phyloP scores from a whole-genome alignment of 1,140 invertebrate genomes.

The Zaprionus gabonicus region DNA sequence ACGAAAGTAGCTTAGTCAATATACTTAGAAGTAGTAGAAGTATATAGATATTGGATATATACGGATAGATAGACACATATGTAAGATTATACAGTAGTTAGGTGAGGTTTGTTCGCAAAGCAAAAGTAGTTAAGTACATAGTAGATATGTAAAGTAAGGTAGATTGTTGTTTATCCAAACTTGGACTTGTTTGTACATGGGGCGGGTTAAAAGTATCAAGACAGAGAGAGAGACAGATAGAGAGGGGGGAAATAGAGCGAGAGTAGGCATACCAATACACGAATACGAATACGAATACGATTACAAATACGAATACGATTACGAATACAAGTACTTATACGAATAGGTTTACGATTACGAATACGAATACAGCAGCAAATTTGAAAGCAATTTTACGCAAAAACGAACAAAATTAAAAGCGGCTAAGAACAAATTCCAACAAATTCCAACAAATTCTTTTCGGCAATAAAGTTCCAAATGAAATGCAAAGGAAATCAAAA shows the following conservation, averaged over 20 bases:
- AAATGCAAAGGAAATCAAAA: slow-evolving; percentile 54
- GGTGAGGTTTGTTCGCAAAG: slow-evolving; percentile 30
- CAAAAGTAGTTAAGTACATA: slow-evolving; percentile 34
- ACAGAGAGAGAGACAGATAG: background rate
- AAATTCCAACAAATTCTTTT: slow-evolving; percentile 36
- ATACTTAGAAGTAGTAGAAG: slow-evolving; percentile 15
- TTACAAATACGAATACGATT: slow-evolving; percentile 45
- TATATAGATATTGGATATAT: slow-evolving; percentile 18
- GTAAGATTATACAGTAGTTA: slow-evolving; percentile 17
- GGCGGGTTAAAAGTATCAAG: slow-evolving; percentile 16
- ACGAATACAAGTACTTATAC: slow-evolving; percentile 37
- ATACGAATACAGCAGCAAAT: slow-evolving; percentile 35
- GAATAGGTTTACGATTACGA: slow-evolving; percentile 36
- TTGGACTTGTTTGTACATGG: slow-evolving; percentile 22
- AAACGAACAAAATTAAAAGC: slow-evolving; percentile 31
- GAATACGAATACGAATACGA: slow-evolving; percentile 33
- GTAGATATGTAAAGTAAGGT: slow-evolving; percentile 14
- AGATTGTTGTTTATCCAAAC: slow-evolving; percentile 12
- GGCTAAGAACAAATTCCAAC: slow-evolving; percentile 28
- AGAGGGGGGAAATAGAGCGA: background rate
- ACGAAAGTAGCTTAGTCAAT: slow-evolving; percentile 22
- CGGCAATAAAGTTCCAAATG: slow-evolving; percentile 58
- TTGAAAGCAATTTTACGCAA: slow-evolving; percentile 40
- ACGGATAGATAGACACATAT: slow-evolving; percentile 15
- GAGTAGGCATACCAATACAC: slow-evolving; percentile 46